phyloP scores from a whole-genome alignment of 2,888 invertebrate species.

The Dicranocentrus wangi region DNA sequence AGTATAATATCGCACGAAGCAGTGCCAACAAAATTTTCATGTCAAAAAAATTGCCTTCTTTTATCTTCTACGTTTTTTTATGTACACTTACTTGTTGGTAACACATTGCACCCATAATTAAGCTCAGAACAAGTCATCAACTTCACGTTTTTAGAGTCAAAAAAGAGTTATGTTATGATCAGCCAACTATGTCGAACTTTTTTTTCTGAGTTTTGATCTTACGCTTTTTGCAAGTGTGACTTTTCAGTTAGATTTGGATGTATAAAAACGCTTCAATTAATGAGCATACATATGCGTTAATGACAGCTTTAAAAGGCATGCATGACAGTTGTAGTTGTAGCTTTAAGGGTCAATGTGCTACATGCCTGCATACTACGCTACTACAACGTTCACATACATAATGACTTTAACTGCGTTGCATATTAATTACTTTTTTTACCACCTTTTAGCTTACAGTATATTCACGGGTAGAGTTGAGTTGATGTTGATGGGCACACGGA shows the following conservation, averaged over 20 bases:
- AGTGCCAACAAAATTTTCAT: slow-evolving; percentile 20
- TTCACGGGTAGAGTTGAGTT: neutral
- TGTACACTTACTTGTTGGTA: neutral
- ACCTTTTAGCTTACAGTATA: neutral
- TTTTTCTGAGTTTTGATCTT: slow-evolving; percentile 1
- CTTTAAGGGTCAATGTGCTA: slow-evolving; percentile 33
- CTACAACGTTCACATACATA: neutral
- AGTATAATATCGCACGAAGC: neutral
- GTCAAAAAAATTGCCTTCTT: slow-evolving; percentile 13
- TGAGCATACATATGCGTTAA: slow-evolving; percentile 9
- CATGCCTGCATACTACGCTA: slow-evolving; percentile 7
- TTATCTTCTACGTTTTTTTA: slow-evolving; percentile 21
- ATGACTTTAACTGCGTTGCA: slow-evolving; percentile 24
- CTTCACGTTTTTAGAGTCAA: slow-evolving; percentile 15
- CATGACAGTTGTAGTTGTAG: neutral
- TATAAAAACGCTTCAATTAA: slow-evolving; percentile 19
- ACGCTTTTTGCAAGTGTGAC: neutral
- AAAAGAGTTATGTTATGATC: slow-evolving; percentile 33
- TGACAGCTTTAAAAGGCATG: slow-evolving; percentile 15
- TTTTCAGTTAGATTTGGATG: slow-evolving; percentile 2
- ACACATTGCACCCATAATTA: slow-evolving; percentile 28
- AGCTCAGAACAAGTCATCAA: slow-evolving; percentile 26
- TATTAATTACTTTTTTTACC: slow-evolving; percentile 39
- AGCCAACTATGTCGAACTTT: slow-evolving; percentile 33
- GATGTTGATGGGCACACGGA: too few species aligned